A percentile compares a stretch with the other conserved stretches of the same genome.
phyloP scores from a whole-genome alignment of 2,797 vertebrate genomes.

The Cyprinodon diabolis region DNA sequence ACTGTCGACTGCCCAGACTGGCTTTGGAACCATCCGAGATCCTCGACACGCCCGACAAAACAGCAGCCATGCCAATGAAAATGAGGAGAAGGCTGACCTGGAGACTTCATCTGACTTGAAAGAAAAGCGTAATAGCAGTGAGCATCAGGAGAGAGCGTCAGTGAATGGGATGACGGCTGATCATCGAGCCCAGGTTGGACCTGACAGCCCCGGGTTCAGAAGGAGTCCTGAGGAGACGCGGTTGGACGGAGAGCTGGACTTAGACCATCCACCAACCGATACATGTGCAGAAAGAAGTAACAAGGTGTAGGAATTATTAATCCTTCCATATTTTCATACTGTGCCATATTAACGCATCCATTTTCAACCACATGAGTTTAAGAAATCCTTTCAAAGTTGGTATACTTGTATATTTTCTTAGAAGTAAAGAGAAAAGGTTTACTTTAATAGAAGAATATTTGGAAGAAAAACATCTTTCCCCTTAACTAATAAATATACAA shows the following conservation, averaged over 20 bases:
- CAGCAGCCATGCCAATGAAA: conserved; percentile 51
- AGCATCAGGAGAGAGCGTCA: conserved; percentile 17
- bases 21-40: conserved; percentile 64
- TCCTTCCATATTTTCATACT: not conserved
- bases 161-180: conserved; percentile 29
- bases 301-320: conserved; percentile 21
- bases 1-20: conserved; percentile 58
- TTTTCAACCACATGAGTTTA: not conserved
- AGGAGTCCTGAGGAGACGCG: not conserved
- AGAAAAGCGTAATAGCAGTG: conserved; percentile 32
- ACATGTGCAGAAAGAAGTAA: conserved; percentile 12
- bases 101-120: not conserved
- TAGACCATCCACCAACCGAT: not conserved
- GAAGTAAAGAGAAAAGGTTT: not conserved
- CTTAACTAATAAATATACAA: too few species aligned
- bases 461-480: not conserved
- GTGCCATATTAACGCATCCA: not conserved
- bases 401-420: not conserved
- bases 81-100: conserved; percentile 17
- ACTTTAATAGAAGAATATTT: not conserved
- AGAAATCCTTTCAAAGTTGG: not conserved
- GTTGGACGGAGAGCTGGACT: conserved; percentile 4
- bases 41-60: conserved; percentile 16
- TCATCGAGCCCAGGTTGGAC: not conserved
- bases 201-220: not conserved